Evolutionary conservation across 2,888 invertebrate species (phyloP).

Genomic region (Cistogaster globosa): DNA sequence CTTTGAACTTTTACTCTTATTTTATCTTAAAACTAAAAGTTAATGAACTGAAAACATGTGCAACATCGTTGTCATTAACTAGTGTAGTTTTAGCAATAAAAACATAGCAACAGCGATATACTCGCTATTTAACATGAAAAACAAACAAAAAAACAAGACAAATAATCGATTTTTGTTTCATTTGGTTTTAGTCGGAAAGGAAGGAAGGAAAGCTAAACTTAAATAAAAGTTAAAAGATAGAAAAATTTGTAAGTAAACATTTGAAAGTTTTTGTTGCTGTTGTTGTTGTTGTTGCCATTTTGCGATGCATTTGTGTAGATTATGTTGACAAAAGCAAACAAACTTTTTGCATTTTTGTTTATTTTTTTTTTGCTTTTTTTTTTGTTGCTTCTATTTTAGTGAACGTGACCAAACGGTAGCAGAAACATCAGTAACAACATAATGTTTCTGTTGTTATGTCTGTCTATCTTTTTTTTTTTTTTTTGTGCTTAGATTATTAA

Average conservation of each 20-base stretch:
- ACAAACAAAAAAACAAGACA: conserved; percentile 57
- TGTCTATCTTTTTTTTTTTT: conserved; percentile 3
- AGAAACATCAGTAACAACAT: conserved; percentile 67
- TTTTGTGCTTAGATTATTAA: conserved; percentile 32
- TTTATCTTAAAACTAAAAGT: conserved; percentile 56
- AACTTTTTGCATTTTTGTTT: conserved; percentile 27
- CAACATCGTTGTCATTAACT: conserved; percentile 63
- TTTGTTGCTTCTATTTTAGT: conserved; percentile 41
- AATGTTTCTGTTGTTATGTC: conserved; percentile 48
- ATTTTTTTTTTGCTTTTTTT: no score
- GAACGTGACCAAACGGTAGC: conserved; percentile 74
- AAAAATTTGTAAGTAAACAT: conserved; percentile 64
- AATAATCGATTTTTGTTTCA: conserved; percentile 66
- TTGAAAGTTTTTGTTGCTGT: conserved; percentile 20
- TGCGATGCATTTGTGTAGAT: conserved; percentile 71
- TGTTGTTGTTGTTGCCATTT: conserved; percentile 47
- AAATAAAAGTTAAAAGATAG: conserved; percentile 57
- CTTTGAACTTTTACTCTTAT: conserved; percentile 36
- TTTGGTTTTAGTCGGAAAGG: conserved; percentile 17
- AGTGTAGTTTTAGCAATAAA: conserved; percentile 37
- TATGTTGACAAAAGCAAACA: conserved; percentile 72
- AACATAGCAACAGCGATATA: conserved; percentile 40
- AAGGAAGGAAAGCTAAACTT: conserved; percentile 31
- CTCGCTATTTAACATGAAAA: conserved; percentile 57
- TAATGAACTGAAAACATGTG: conserved; percentile 68